Percentiles rank a stretch among this genome's conserved stretches.
Conservation (phyloP, 2,797 vertebrate species). For the Acrossocheilus fasciatus region DNA sequence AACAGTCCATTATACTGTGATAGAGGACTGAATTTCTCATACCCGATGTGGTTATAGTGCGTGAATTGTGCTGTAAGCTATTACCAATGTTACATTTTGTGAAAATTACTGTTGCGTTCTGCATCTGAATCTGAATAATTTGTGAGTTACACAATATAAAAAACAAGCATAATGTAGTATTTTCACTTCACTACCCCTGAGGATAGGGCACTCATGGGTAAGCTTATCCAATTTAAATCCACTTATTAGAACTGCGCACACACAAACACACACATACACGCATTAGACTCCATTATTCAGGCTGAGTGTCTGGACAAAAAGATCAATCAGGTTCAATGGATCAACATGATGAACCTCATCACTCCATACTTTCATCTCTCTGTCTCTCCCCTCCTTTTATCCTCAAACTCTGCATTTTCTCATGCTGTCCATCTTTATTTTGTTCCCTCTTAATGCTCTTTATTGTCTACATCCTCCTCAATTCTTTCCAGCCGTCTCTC, state of each 20-base stretch:
- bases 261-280: slow-evolving; percentile 3
- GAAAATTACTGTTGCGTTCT: not conserved
- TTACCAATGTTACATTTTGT: not conserved
- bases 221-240: slow-evolving; percentile 51
- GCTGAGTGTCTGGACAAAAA: slow-evolving; percentile 51
- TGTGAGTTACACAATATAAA: slow-evolving; percentile 21
- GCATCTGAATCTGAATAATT: slow-evolving; percentile 18
- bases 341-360: slow-evolving; percentile 53
- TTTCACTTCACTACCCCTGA: slow-evolving; percentile 28
- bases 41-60: not conserved
- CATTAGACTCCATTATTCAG: slow-evolving; percentile 48
- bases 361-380: slow-evolving; percentile 45
- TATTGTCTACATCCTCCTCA: slow-evolving; percentile 43
- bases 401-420: slow-evolving; percentile 50
- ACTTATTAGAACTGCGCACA: slow-evolving; percentile 29
- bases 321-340: slow-evolving; percentile 53
- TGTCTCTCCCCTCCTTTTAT: slow-evolving; percentile 41
- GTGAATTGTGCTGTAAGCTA: slow-evolving; percentile 5
- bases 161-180: slow-evolving; percentile 25
- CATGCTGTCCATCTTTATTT: slow-evolving; percentile 46
- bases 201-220: slow-evolving; percentile 28
- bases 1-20: not conserved
- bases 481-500: slow-evolving; percentile 32
- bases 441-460: slow-evolving; percentile 17
- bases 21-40: not conserved